These are phyloP conservation scores for Cremastinae sp. DNA, from an alignment of 2,888 invertebrate genomes.

Conservation along the genomic window DNA sequence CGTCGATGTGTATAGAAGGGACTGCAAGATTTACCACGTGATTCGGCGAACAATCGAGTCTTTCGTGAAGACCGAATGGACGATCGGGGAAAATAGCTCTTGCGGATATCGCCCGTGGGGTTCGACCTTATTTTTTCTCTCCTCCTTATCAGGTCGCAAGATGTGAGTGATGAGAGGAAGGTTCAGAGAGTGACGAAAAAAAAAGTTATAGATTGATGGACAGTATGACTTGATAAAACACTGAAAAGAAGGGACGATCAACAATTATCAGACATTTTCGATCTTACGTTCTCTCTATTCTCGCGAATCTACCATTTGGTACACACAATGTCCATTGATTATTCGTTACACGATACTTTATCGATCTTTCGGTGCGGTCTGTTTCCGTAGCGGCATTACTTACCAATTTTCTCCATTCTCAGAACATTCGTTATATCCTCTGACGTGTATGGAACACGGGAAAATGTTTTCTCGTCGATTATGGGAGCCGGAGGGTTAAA, in stretches of 20 bases:
- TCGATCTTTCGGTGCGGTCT: conserved; percentile 13
- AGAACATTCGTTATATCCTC: conserved; percentile 19
- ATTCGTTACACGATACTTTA: not conserved
- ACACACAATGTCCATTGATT: not conserved
- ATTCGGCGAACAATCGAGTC: conserved; percentile 63
- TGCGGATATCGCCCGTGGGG: conserved; percentile 57
- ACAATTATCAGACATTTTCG: too few relatives aligned
- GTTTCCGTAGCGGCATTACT: conserved; percentile 15
- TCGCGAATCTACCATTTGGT: not conserved
- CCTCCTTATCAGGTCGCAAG: conserved; percentile 50
- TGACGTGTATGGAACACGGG: conserved; percentile 26
- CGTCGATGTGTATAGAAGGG: conserved; percentile 33
- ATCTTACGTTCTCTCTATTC: too few relatives aligned
- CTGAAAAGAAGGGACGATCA: too few relatives aligned
- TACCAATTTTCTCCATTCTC: conserved; percentile 18
- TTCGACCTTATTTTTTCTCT: conserved; percentile 53
- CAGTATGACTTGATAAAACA: too few relatives aligned
- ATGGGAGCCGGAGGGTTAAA: conserved; percentile 27
- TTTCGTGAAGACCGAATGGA: conserved; percentile 47
- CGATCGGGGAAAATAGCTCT: conserved; percentile 40
- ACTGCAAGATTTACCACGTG: conserved; percentile 58
- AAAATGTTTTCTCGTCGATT: conserved; percentile 30
- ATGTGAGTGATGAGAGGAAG: conserved; percentile 11
- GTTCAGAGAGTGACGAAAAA: conserved; percentile 33
- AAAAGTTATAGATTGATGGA: not conserved